Base-by-base conservation (phyloP, 2,888 invertebrate genomes). In the Agrochola circellaris region DNA sequence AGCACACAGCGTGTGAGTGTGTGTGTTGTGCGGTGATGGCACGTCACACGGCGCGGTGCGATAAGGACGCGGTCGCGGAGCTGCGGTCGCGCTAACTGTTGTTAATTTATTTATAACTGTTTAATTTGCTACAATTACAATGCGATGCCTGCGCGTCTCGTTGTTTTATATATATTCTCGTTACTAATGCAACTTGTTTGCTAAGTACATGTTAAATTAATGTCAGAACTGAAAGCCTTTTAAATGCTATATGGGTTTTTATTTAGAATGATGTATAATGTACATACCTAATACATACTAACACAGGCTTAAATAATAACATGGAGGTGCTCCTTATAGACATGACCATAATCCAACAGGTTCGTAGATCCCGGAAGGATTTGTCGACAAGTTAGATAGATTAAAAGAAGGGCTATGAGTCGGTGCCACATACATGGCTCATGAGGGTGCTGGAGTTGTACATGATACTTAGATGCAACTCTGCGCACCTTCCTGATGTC, bases 21-120 rank as follows among this genome's bases (percentile, higher is more conserved):
- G 42, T 11, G 15, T 42, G 45, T 13, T 15, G 60, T 51, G 68
- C 51, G 20, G 45, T 23, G 51, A 2, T n/a, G 67, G 69, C 64
- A 56, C 79, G 79, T 26, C 71, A 42, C 62, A 51, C 17, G 38
- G 58, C 60, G 42, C 34, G 45, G 42, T 65, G 75, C 76, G 83
- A 83, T 85, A 86, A 79, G 67, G 77, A 60, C 61, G 77, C 74
- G 72, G 76, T 58, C 34, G 81, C 69, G 67, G 70, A 69, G 75
- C 83, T 86, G 85, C 74, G 88, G 81, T 83, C 70, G 83, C 72
- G 66, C 80, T 84, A 81, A 85, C 76, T 82, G 81, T 87, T 89
- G 83, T 86, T 83, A 54, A 70, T 85, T 80, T 87, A 85, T 85
- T 87, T 82, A 86, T 84, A 87, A 87, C 73, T 79, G 69, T 82